Conservation (phyloP, 2,888 invertebrate species). For the Drosophila anomalata region DNA sequence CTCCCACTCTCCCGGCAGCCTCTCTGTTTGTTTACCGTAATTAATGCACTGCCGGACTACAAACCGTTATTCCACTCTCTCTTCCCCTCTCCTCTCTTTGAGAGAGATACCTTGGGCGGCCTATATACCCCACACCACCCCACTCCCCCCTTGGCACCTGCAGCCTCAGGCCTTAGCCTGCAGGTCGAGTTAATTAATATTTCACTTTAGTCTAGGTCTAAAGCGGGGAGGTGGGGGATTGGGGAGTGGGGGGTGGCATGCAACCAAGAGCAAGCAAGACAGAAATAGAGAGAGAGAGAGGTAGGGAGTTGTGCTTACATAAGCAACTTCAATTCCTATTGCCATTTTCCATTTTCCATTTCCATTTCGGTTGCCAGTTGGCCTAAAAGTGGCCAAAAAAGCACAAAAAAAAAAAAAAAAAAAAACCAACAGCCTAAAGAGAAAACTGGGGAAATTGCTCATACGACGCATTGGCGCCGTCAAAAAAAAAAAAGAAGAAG, state of each 20-base stretch:
- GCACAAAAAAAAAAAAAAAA: background rate
- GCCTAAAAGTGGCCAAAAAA: conserved; percentile 16
- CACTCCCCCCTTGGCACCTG: background rate
- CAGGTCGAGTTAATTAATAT: conserved; percentile 70
- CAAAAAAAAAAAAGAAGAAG: conserved; percentile 29
- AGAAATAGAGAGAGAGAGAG: background rate
- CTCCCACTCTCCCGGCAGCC: background rate
- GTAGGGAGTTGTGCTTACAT: conserved; percentile 39
- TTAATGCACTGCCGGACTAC: conserved; percentile 62
- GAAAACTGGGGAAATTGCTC: conserved; percentile 53
- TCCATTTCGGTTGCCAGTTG: conserved; percentile 10
- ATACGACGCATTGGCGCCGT: conserved; percentile 62
- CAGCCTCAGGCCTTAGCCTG: conserved; percentile 22
- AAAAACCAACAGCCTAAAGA: conserved; percentile 6
- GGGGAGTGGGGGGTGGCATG: background rate
- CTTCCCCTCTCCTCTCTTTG: too few relatives aligned
- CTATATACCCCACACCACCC: background rate
- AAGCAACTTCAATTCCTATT: conserved; percentile 40
- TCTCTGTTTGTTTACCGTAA: conserved; percentile 73
- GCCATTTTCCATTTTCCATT: conserved; percentile 21
- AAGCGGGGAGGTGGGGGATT: background rate
- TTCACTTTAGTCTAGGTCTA: conserved; percentile 44
- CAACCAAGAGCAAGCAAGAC: background rate
- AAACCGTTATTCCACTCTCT: too few relatives aligned
- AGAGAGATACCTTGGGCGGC: too few relatives aligned